Evolutionary conservation across 2,113 vertebrate genomes (phyloP).

Genomic region (Hystrix brachyura): DNA sequence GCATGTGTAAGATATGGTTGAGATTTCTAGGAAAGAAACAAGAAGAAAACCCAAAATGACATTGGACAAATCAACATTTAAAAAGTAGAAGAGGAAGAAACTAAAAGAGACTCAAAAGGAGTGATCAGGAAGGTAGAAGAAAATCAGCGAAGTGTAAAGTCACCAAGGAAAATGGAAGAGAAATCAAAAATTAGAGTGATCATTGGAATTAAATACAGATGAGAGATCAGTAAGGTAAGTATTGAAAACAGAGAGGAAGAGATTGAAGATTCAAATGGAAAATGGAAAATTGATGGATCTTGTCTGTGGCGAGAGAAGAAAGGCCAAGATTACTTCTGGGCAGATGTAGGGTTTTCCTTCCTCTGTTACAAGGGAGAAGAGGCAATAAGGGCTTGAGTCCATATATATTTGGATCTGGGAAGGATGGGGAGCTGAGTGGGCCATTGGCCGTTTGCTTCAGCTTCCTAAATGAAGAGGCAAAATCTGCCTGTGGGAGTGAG

Average conservation of each 20-base stretch:
- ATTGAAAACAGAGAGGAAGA: background rate
- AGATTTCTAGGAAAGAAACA: background rate
- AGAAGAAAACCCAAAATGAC: background rate
- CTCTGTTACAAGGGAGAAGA: background rate
- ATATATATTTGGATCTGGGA: background rate
- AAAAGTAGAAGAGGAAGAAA: background rate
- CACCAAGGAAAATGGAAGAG: background rate
- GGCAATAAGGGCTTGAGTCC: too few relatives aligned
- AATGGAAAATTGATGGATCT: background rate
- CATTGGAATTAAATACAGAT: background rate
- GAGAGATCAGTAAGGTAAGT: background rate
- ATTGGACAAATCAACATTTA: background rate
- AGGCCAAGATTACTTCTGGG: background rate
- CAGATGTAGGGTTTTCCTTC: background rate
- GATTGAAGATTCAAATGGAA: background rate
- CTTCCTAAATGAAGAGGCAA: background rate
- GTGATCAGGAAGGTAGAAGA: background rate
- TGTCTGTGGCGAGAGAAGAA: background rate
- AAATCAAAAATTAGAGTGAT: background rate
- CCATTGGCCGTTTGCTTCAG: background rate
- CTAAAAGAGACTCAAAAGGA: background rate
- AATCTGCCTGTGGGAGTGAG: background rate
- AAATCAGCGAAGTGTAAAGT: background rate
- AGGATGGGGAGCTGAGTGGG: background rate
- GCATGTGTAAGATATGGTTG: background rate